phyloP scores from a whole-genome alignment of 2,888 invertebrate species.

The Megamerina dolium region DNA sequence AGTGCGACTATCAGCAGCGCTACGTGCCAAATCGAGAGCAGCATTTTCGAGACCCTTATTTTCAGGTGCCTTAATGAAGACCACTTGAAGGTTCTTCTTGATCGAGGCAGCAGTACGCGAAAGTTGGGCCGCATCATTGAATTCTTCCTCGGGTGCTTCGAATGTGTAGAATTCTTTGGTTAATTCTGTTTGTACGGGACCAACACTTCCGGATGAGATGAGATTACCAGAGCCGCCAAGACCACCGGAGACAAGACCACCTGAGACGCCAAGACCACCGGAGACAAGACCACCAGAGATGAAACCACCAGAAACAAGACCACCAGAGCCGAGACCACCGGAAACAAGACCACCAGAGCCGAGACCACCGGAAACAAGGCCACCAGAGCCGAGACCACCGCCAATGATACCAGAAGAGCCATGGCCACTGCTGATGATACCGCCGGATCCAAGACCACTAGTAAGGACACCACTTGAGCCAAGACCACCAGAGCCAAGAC shows the following conservation, averaged over 20 bases:
- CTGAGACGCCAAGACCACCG: constrained; percentile 24
- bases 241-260: constrained; percentile 23
- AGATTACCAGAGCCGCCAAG: constrained; percentile 19
- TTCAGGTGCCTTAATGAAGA: constrained; percentile 38
- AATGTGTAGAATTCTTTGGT: constrained; percentile 35
- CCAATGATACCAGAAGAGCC: no score
- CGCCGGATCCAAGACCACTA: no score
- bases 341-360: constrained; percentile 14
- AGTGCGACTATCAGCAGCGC: constrained; percentile 36
- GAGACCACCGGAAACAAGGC: background rate
- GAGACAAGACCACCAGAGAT: constrained; percentile 24
- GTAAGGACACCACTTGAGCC: no score
- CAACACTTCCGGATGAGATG: constrained; percentile 20
- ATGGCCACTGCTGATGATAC: no score
- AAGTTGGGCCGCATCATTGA: constrained; percentile 27
- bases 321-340: constrained; percentile 21
- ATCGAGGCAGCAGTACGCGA: constrained; percentile 26
- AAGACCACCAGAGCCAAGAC: background rate
- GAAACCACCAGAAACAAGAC: no score
- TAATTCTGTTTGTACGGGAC: constrained; percentile 27
- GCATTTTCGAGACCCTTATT: constrained; percentile 36
- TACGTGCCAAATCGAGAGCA: constrained; percentile 34
- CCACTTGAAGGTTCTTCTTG: constrained; percentile 34
- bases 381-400: no score
- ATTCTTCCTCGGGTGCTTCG: constrained; percentile 33